A percentile compares a stretch with the other conserved stretches of the same genome.
Evolutionary conservation across 2,888 invertebrate species (phyloP).

Genomic region (Euzetes globulus): DNA sequence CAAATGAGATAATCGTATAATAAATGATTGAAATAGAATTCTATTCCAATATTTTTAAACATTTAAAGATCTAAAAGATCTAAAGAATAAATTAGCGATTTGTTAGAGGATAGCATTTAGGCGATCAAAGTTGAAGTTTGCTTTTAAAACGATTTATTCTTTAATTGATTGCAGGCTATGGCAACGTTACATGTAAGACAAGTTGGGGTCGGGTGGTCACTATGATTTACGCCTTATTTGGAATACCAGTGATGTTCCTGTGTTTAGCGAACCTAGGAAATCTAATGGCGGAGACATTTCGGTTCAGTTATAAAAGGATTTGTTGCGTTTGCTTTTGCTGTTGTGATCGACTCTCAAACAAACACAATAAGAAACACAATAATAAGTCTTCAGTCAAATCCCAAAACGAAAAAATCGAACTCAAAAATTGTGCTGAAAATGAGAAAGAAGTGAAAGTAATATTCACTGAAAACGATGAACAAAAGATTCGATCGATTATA

Average conservation of each 20-base stretch:
- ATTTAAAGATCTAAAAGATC: no score
- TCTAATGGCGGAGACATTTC: conserved; percentile 66
- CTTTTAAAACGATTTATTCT: neutral
- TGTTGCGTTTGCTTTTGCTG: conserved; percentile 44
- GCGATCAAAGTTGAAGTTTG: neutral
- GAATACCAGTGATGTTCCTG: conserved; percentile 76
- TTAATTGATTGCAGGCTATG: conserved; percentile 62
- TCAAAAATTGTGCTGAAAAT: neutral
- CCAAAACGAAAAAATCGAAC: neutral
- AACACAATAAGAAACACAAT: neutral
- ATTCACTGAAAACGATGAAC: conserved; percentile 1
- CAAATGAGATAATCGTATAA: no score
- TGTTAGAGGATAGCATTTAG: no score
- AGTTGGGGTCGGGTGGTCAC: conserved; percentile 73
- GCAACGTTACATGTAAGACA: conserved; percentile 74
- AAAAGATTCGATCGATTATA: neutral
- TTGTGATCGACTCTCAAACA: neutral
- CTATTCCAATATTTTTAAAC: no score
- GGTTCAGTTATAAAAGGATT: conserved; percentile 57
- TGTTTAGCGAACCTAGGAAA: conserved; percentile 77
- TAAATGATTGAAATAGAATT: no score
- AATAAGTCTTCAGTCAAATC: neutral
- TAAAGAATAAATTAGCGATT: no score
- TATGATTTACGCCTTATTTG: conserved; percentile 75
- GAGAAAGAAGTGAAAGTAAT: conserved; percentile 1